Base-by-base conservation (phyloP, 2,113 vertebrate species). In the Felis chaus region DNA sequence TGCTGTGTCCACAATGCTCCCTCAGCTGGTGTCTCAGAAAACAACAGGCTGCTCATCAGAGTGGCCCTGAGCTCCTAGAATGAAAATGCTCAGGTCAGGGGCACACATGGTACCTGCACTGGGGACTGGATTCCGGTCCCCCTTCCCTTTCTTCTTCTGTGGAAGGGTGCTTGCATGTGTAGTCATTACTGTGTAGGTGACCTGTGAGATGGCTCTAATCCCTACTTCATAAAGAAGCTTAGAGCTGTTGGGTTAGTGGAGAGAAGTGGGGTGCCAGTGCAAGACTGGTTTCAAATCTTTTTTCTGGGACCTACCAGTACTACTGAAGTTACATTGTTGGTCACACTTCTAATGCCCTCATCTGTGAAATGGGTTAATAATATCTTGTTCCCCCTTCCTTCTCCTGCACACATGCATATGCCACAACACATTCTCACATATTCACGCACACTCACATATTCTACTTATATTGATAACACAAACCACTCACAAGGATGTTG, bases 11-110 rank as follows among this genome's bases (percentile, higher is more conserved):
- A 76, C 86, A 78, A 27, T 27, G 41, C 82, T 97, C 90, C 87
- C 90, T 81, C 88, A 93, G n/a, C 92, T 98, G 95, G 76, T 45
- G 50, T 76, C 66, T 95, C 66, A 81, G 61, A 71, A 86, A 97
- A 97, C 7, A 53, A 71, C 84, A 94, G 68, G 16, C 13, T n/a
- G 61, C 25, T 69, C 14, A 0, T 15, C 29, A 27, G 23, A 11
- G 25, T 55, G 48, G 48, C n/a, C 33, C 61, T 41, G 50, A 9
- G 2, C 27, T 53, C 15, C 53, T 9, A 7, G 57, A 63, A 69
- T 69, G 10, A 7, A 79, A 71, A 15, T 41, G 48, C 9, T 41
- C 1, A 45, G n/a, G 53, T 33, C 8, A 39, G 33, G 66, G 50
- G 3, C 13, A 71, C 45, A 31, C 7, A 12, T 3, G 7, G 14